Conservation (phyloP, 2,888 invertebrate genomes). For the Napeogenes inachia region DNA sequence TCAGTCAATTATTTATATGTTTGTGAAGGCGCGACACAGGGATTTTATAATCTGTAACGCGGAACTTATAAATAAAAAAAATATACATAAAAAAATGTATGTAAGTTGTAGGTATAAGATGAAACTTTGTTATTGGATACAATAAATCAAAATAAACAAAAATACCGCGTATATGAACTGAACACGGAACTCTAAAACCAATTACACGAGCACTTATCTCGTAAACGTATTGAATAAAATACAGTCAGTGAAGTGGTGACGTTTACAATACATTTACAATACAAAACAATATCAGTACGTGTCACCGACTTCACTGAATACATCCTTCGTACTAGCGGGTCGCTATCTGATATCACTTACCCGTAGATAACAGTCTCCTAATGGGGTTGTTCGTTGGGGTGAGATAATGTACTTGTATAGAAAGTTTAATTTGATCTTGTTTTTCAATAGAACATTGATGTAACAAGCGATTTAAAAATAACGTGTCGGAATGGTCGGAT, state of each 20-base stretch:
- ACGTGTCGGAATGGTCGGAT: too few species aligned
- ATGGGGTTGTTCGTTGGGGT: neutral
- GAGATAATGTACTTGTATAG: neutral
- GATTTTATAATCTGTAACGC: too few species aligned
- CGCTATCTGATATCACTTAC: neutral
- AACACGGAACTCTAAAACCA: neutral
- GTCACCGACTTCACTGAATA: constrained; percentile 1
- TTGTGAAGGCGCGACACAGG: too few species aligned
- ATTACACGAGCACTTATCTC: neutral
- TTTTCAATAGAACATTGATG: too few species aligned
- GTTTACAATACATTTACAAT: neutral
- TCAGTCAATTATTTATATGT: too few species aligned
- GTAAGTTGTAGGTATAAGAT: too few species aligned
- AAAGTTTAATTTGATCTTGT: too few species aligned
- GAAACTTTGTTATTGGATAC: too few species aligned
- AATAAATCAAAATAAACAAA: neutral
- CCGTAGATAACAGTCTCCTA: neutral
- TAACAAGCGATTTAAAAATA: too few species aligned
- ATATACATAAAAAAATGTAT: too few species aligned
- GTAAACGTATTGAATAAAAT: neutral
- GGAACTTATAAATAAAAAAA: too few species aligned
- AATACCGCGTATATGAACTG: neutral
- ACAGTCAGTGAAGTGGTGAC: neutral
- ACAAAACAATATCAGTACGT: constrained; percentile 3
- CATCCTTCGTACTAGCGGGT: neutral